These are phyloP conservation scores for Sisyra nigra DNA, from an alignment of 2,888 invertebrate species.

Conservation along the genomic window DNA sequence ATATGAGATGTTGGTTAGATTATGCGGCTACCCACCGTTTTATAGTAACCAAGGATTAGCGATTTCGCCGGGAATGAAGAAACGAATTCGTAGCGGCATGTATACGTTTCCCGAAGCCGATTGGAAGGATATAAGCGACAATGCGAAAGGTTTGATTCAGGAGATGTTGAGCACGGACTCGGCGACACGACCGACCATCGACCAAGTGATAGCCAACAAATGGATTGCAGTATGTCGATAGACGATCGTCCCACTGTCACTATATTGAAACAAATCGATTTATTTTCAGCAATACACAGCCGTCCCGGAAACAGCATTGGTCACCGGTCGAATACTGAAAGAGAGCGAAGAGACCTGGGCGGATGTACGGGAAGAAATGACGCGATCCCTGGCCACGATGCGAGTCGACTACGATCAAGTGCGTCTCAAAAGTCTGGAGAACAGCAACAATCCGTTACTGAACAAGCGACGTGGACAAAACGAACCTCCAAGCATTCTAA, in stretches of 20 bases:
- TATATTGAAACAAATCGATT: neutral
- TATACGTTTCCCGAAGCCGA: slow-evolving; percentile 95
- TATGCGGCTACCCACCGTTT: slow-evolving; percentile 98
- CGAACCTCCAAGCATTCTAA: neutral
- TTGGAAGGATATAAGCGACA: slow-evolving; percentile 86
- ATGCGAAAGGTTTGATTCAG: slow-evolving; percentile 89
- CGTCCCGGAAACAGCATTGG: slow-evolving; percentile 90
- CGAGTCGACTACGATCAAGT: slow-evolving; percentile 93
- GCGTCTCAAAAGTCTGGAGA: slow-evolving; percentile 82
- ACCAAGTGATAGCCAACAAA: slow-evolving; percentile 73
- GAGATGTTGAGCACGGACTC: slow-evolving; percentile 93
- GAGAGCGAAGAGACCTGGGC: slow-evolving; percentile 92
- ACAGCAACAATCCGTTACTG: slow-evolving; percentile 82
- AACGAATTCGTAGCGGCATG: slow-evolving; percentile 85
- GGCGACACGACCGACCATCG: slow-evolving; percentile 72
- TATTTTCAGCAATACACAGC: slow-evolving; percentile 43
- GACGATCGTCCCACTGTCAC: neutral
- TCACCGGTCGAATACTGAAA: slow-evolving; percentile 74
- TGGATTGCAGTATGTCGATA: slow-evolving; percentile 63
- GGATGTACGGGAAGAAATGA: slow-evolving; percentile 99
- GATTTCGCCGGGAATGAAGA: slow-evolving; percentile 99
- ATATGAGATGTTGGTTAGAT: slow-evolving; percentile 29
- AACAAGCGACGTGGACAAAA: slow-evolving; percentile 58
- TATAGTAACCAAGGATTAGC: slow-evolving; percentile 95
- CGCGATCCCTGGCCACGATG: slow-evolving; percentile 93